Evolutionary conservation across 2,888 invertebrate genomes (phyloP), one percentile per base, ranked within the genome.

Genomic region (Erebia aethiops): DNA sequence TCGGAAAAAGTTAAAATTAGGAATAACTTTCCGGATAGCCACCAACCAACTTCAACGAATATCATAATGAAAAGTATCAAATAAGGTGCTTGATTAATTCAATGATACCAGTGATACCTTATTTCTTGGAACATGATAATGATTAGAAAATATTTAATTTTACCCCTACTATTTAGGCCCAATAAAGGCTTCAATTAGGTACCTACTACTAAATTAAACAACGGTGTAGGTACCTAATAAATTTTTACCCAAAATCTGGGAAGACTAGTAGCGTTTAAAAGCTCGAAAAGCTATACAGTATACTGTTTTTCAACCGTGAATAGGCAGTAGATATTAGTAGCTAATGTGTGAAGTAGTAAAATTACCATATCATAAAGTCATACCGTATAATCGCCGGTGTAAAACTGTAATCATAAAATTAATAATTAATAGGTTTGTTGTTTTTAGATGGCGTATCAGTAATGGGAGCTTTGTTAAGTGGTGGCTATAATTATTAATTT

Each of bases 361-460:
- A 83, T 85, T 80, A 82, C 80, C 82, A 82, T 82, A 85, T 87
- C 87, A 87, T 88, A 88, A 88, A 86, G 83, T 85, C 86, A 87
- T 84, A 87, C 83, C 85, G 81, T 79, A 83, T 88, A 89, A 89
- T 89, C 86, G 88, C 83, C 77, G 81, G 81, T 84, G 85, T 84
- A 88, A 87, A 82, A 78, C 78, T 79, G 75, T 79, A 49, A 80
- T 86, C 84, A 80, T 88, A 87, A 89, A 91, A 89, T 90, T 89
- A 88, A 85, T 89, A 86, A 91, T 92, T 90, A 90, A 90, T 90
- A 89, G 87, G 82, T 83, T 79, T 87, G 90, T 89, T 91, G 87
- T 91, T 88, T 89, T 87, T 90, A 91, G 92, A 91, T 91, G 84
- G 85, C 80, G 80, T 92, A 92, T 93, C 91, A 77, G 81, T 79